These are phyloP conservation scores for Psilopogon haemacephalus DNA, from an alignment of 2,113 vertebrate genomes.

Conservation along the genomic window DNA sequence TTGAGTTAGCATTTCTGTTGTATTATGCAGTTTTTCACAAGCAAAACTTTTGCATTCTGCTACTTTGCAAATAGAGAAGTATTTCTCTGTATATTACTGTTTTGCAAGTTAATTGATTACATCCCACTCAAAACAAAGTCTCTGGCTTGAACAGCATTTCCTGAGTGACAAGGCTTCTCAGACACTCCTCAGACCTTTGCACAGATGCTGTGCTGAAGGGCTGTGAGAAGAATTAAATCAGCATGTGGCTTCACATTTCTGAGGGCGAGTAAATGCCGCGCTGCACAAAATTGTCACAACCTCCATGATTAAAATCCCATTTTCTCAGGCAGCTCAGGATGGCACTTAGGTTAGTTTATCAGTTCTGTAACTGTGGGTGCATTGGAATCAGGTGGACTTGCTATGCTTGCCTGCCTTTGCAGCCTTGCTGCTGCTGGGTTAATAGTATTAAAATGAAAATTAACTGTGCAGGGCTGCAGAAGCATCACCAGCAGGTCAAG, in stretches of 20 bases:
- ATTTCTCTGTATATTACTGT: neutral
- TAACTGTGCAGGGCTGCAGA: neutral
- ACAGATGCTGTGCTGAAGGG: neutral
- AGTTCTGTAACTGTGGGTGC: neutral
- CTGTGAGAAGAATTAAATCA: neutral
- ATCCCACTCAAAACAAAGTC: neutral
- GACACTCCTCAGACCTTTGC: neutral
- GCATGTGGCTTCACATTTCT: accelerated
- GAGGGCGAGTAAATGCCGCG: neutral
- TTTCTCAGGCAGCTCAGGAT: neutral
- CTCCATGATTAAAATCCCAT: neutral
- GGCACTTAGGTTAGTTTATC: neutral
- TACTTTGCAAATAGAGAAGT: neutral
- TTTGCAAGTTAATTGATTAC: neutral
- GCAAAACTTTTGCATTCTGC: neutral
- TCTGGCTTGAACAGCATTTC: neutral
- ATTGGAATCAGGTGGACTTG: neutral
- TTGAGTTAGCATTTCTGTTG: neutral
- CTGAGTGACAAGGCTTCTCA: neutral
- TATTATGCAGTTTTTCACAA: neutral
- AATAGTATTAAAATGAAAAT: neutral
- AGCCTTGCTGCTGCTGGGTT: neutral
- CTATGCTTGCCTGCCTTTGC: neutral
- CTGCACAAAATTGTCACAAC: neutral
- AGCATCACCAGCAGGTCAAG: neutral